These are phyloP conservation scores for Eutrigla gurnardus DNA, from an alignment of 2,797 vertebrate genomes.

Conservation along the genomic window DNA sequence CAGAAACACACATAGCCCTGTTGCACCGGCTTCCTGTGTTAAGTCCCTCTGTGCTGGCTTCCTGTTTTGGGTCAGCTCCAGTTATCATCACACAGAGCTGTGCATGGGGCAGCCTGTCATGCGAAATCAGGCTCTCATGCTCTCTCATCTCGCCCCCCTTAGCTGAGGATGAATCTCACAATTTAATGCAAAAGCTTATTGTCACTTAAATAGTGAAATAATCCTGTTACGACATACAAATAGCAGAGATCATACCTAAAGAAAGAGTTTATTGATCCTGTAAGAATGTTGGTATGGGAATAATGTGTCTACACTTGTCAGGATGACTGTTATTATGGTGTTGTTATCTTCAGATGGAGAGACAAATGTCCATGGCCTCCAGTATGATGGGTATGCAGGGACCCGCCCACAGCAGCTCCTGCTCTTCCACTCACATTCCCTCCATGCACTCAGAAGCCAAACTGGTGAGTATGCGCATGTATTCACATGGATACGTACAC, in stretches of 20 bases:
- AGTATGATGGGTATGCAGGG: constrained; percentile 99
- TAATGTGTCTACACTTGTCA: constrained; percentile 3
- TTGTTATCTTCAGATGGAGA: constrained; percentile 91
- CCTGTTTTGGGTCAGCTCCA: constrained; percentile 82
- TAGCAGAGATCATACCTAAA: not conserved
- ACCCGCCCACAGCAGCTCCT: constrained; percentile 92
- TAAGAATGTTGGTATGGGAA: constrained; percentile 9
- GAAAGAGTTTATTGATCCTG: not conserved
- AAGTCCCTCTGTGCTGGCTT: constrained; percentile 78
- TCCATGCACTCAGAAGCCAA: constrained; percentile 99
- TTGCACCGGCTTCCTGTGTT: constrained; percentile 81
- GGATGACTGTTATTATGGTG: constrained; percentile 40
- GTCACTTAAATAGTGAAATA: constrained; percentile 17
- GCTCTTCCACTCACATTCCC: constrained; percentile 95
- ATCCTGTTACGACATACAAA: constrained; percentile 7
- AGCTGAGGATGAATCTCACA: constrained; percentile 21
- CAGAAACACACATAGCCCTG: constrained; percentile 63
- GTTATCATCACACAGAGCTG: constrained; percentile 79
- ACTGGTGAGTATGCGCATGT: constrained; percentile 89
- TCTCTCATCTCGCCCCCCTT: constrained; percentile 60
- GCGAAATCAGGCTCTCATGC: constrained; percentile 72
- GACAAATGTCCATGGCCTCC: constrained; percentile 98
- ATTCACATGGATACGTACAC: constrained; percentile 53
- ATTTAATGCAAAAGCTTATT: constrained; percentile 8
- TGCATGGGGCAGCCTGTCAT: constrained; percentile 70